Conservation (phyloP, 2,888 invertebrate species). For the Dryocosmus kuriphilus region DNA sequence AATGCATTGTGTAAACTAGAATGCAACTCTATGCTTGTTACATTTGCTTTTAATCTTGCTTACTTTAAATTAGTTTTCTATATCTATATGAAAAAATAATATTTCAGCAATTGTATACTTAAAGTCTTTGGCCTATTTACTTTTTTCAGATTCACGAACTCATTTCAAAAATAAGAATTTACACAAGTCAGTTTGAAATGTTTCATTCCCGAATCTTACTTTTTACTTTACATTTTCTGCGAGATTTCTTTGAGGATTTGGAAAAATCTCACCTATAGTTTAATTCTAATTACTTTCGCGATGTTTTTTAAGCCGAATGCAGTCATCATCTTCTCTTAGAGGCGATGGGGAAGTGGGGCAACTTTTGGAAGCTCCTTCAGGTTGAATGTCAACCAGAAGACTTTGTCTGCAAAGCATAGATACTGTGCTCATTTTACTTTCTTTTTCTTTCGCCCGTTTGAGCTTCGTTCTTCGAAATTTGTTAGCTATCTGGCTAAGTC, state of each 20-base stretch:
- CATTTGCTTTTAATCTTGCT: neutral
- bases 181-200: neutral
- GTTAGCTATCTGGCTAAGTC: slow-evolving; percentile 78
- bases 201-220: neutral
- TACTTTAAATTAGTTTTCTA: neutral
- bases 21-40: neutral
- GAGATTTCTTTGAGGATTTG: neutral
- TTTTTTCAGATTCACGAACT: neutral
- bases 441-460: slow-evolving; percentile 75
- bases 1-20: slow-evolving; percentile 3
- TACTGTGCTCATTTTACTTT: slow-evolving; percentile 81
- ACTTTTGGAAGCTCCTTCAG: slow-evolving; percentile 55
- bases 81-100: neutral
- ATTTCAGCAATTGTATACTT: neutral
- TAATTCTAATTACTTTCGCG: slow-evolving; percentile 45
- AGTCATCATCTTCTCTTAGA: slow-evolving; percentile 47
- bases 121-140: neutral
- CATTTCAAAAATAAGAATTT: neutral
- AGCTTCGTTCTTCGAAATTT: slow-evolving; percentile 81
- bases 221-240: neutral
- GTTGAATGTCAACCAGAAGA: slow-evolving; percentile 82
- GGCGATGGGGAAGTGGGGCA: slow-evolving; percentile 58
- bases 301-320: slow-evolving; percentile 47
- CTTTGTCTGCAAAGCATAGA: slow-evolving; percentile 88
- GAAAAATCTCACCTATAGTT: neutral